Conservation (phyloP, 2,888 invertebrate species). For the Peribatodes rhomboidaria region DNA sequence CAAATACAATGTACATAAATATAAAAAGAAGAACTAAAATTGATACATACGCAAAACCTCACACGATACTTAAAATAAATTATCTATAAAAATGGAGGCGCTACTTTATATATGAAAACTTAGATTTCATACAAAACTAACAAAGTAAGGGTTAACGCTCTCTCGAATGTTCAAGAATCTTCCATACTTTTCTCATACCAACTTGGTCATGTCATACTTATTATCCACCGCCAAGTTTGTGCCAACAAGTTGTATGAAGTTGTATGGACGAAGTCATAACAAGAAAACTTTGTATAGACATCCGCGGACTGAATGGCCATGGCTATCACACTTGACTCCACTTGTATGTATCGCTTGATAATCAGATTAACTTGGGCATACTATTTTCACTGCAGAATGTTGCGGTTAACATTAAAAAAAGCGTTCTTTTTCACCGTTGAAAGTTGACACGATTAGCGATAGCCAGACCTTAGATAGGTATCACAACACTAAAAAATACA, state of each 20-base stretch:
- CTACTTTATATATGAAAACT: neutral
- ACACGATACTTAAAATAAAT: too few relatives aligned
- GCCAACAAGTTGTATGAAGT: conserved; percentile 30
- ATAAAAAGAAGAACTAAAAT: too few relatives aligned
- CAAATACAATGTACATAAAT: too few relatives aligned
- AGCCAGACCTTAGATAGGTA: too few relatives aligned
- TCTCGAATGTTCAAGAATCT: neutral
- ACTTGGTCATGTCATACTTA: conserved; percentile 26
- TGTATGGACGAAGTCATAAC: conserved; percentile 33
- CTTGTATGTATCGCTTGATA: conserved; percentile 8
- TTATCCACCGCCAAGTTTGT: conserved; percentile 19
- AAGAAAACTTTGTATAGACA: conserved; percentile 34
- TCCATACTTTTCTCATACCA: conserved; percentile 29
- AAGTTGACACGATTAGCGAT: neutral
- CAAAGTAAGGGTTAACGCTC: neutral
- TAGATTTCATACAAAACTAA: neutral
- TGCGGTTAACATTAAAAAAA: too few relatives aligned
- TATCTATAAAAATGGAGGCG: too few relatives aligned
- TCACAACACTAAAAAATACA: too few relatives aligned
- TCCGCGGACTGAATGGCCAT: conserved; percentile 21
- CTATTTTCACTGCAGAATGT: too few relatives aligned
- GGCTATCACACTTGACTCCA: conserved; percentile 13
- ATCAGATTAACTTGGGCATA: conserved; percentile 12
- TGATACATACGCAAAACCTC: too few relatives aligned
- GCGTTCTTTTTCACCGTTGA: too few relatives aligned